Base-by-base conservation (phyloP, 2,797 vertebrate genomes). In the Nyctibius grandis region DNA sequence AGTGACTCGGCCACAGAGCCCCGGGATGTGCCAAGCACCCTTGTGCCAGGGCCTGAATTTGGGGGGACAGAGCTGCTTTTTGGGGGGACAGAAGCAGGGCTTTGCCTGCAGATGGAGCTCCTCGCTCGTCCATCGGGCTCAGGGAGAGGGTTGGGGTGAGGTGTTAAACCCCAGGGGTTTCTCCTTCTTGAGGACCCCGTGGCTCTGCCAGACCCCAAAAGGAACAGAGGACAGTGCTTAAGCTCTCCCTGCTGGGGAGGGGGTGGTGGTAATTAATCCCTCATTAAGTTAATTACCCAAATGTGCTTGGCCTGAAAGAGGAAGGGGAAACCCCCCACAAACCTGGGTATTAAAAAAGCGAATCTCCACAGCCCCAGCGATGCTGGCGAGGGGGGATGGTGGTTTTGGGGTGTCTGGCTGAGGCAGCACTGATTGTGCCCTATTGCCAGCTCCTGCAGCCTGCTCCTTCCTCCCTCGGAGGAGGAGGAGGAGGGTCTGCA, bases 41-140 rank as follows among this genome's bases (percentile, higher is more conserved):
- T 21, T 6, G 60, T 38, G 45, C 91, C 79, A 57, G 54, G 12
- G 57, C 29, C 33, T 18, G 15, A 34, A 33, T 53, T 0, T 45
- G 34, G 44, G 26, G 48, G 9, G 9, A 12, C 1, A 1, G 63
- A 61, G 68, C 22, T 5, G 50, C 6, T 88, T 28, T 60, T 0
- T 2, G 54, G 77, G 61, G 75, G 5, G 75, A 34, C 20, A 14
- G 42, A 60, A 48, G 22, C 44, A 67, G 45, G 54, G 47, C 7
- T 85, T 28, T 84, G 68, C 89, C 95, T 94, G 95, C 85, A 96
- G 91, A 69, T 95, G 95, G 91, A 96, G 95, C 95, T 94, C 73
- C 53, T 56, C 0, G 1, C 56, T 73, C 3, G 1, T 38, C 69
- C 1, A 3, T 72, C 1, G 6, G 33, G 31, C 10, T 29, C 15